Evolutionary conservation across 2,888 invertebrate species (phyloP), one percentile per base, ranked within the genome.

Genomic region (Plutella xylostella): DNA sequence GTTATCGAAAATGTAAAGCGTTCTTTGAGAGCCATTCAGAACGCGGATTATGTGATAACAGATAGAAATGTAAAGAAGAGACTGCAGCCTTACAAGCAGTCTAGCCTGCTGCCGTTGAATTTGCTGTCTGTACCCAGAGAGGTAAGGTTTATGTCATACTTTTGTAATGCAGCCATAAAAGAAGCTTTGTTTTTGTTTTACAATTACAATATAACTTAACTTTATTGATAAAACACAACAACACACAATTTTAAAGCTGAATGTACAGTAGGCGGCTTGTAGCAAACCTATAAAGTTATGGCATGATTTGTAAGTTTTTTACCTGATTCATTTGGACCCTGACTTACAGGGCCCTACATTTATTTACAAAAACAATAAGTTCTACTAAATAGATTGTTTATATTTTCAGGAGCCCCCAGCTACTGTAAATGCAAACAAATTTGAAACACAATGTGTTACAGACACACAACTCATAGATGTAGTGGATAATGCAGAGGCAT

Each of bases 401-500:
- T 4, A 33, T 4, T 43, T 31, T 25, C 45, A 45, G 45, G 21
- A 37, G 11, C n/a, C 25, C 15, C 25, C n/a, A 31, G 20, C 20
- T 12, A 17, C n/a, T 12, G 12, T 20, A 52, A 58, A 39, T 20
- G 39, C 46, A 15, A 51, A 54, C 11, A 72, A 67, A 45, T 76
- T 74, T 52, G 80, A 82, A 45, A 74, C 79, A 1, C 78, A 78
- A 47, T 74, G 65, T 51, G 62, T 69, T 0, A 61, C 71, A 0
- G 71, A 82, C 35, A 80, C 79, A 2, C 74, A 85, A 53, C 54
- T 83, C 0, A 63, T 80, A 17, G 53, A 70, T 42, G 48, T 80
- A 3, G 66, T 74, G 21, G 68, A 76, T 48, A 60, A 69, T 51
- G 73, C 65, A 2, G 82, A 79, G 55, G 64, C 68, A 11, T 22